Conservation (phyloP, 2,797 vertebrate species). For the Threskiornis aethiopicus region DNA sequence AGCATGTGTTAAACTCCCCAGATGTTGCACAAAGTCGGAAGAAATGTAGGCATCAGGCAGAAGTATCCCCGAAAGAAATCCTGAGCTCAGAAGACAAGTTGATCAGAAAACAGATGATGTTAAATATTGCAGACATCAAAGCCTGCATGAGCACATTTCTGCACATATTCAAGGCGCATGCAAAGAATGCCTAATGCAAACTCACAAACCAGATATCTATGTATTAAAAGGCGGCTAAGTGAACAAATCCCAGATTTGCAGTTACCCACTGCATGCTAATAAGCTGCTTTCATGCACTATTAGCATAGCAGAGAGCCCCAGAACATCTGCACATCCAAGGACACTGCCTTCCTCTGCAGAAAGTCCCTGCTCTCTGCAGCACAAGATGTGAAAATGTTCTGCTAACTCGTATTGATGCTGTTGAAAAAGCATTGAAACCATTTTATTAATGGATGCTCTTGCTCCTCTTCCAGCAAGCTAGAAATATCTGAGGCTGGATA, state of each 20-base stretch:
- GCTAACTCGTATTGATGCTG: not conserved
- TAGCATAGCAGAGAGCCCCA: not conserved
- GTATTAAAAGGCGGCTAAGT: not conserved
- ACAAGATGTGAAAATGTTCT: not conserved
- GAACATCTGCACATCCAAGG: not conserved
- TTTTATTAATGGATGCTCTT: not conserved
- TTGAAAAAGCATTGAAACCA: not conserved
- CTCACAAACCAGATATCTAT: not conserved
- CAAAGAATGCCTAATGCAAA: not conserved
- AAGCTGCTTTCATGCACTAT: not conserved
- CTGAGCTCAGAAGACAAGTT: not conserved
- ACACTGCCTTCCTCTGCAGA: not conserved
- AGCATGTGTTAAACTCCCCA: slow-evolving; percentile 5
- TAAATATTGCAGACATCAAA: slow-evolving; percentile 23
- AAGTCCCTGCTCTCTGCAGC: not conserved
- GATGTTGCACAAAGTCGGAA: not conserved
- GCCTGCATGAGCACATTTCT: not conserved
- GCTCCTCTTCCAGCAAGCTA: not conserved
- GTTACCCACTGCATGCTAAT: not conserved
- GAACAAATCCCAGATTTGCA: not conserved
- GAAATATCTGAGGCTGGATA: not conserved
- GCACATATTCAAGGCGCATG: not conserved
- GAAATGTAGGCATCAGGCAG: not conserved
- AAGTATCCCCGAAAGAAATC: not conserved
- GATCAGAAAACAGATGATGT: slow-evolving; percentile 1